Conservation (phyloP, 92 coral and sea anemone genomes). For the Siderastrea radians region DNA sequence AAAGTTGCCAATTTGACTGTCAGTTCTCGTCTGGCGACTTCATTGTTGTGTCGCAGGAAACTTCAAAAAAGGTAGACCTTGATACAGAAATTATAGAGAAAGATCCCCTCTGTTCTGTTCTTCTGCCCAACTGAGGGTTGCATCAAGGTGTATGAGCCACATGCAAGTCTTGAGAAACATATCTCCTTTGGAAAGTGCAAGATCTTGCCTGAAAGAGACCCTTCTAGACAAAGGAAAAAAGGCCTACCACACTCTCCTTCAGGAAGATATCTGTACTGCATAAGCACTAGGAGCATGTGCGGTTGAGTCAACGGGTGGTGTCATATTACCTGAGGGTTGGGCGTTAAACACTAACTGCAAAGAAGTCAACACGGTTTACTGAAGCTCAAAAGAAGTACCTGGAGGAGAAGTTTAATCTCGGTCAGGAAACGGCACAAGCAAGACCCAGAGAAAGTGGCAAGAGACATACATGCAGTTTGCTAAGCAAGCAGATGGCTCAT, state of each 20-base stretch:
- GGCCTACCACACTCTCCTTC: slow-evolving; percentile 29
- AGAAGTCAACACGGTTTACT: slow-evolving; percentile 56
- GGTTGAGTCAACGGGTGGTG: neutral
- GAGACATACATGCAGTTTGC: no score
- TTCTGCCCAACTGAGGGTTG: no score
- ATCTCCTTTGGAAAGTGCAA: slow-evolving; percentile 47
- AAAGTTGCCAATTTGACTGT: no score
- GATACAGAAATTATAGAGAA: no score
- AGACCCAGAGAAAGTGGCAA: no score
- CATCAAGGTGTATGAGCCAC: neutral
- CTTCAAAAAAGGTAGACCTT: no score
- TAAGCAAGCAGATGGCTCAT: no score
- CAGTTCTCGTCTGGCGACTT: no score
- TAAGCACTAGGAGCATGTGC: neutral
- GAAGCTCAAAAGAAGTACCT: slow-evolving; percentile 50
- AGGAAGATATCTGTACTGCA: slow-evolving; percentile 38
- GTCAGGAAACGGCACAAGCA: no score
- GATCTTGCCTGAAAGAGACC: slow-evolving; percentile 42
- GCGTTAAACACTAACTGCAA: slow-evolving; percentile 53
- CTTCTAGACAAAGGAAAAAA: slow-evolving; percentile 58
- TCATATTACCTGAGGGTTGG: slow-evolving; percentile 59
- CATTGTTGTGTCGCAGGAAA: no score
- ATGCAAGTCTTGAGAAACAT: slow-evolving; percentile 38
- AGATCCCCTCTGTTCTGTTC: no score
- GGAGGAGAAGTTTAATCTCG: slow-evolving; percentile 48